A percentile compares a stretch with the other conserved stretches of the same genome.
Evolutionary conservation across 2,888 invertebrate species (phyloP).

Genomic region (Matsumyia berberina): DNA sequence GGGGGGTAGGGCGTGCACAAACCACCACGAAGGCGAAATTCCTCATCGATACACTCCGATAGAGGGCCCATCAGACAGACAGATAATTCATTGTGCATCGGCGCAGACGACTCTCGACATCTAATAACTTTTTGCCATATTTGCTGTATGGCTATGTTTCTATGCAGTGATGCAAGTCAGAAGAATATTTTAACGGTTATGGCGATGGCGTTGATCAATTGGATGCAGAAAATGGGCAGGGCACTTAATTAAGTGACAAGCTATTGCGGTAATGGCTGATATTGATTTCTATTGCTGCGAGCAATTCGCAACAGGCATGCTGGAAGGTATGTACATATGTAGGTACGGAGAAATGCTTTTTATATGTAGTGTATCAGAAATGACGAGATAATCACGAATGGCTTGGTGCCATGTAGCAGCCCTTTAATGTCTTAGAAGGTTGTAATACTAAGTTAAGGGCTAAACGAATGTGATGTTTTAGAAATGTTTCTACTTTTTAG

Average conservation of each 20-base stretch:
- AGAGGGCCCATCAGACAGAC: constrained; percentile 5
- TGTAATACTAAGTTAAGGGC: too few relatives aligned
- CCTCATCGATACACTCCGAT: constrained; percentile 45
- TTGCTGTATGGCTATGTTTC: constrained; percentile 39
- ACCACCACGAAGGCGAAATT: constrained; percentile 55
- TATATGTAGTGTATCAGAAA: constrained; percentile 2
- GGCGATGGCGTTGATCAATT: constrained; percentile 72
- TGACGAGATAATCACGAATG: constrained; percentile 49
- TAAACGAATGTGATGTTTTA: too few relatives aligned
- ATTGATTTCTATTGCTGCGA: constrained; percentile 39
- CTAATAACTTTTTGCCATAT: constrained; percentile 58
- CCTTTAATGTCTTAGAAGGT: too few relatives aligned
- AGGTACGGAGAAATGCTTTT: constrained; percentile 32
- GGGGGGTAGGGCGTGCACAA: constrained; percentile 37
- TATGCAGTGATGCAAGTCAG: constrained; percentile 50
- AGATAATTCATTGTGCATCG: constrained; percentile 26
- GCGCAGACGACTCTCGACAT: constrained; percentile 48
- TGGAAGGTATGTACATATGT: constrained; percentile 6
- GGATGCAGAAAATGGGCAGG: constrained; percentile 73
- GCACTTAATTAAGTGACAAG: constrained; percentile 75
- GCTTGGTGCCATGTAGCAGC: neutral
- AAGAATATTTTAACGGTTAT: constrained; percentile 54
- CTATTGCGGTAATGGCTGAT: constrained; percentile 49
- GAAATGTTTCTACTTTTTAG: too few relatives aligned
- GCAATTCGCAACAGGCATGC: constrained; percentile 17